These are phyloP conservation scores for Cydia strobilella DNA, from an alignment of 1,140 invertebrate species.

Conservation along the genomic window DNA sequence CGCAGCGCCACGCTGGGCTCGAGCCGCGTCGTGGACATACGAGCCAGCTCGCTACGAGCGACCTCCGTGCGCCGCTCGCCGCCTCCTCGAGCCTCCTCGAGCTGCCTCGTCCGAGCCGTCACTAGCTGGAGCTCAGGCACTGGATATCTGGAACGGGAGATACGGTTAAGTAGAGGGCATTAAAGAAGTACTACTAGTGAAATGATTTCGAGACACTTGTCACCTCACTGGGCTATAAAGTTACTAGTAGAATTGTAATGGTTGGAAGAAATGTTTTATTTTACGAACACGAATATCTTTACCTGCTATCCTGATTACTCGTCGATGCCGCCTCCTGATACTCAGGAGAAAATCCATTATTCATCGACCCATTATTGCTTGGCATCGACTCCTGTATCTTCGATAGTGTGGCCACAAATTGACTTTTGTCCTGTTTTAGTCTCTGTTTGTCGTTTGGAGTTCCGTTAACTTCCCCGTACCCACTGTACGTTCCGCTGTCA, in stretches of 20 bases:
- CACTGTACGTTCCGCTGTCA: conserved; percentile 72
- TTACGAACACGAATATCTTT: conserved; percentile 34
- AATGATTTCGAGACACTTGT: not conserved
- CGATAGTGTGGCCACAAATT: conserved; percentile 82
- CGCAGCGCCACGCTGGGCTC: conserved; percentile 88
- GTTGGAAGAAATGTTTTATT: too few relatives aligned
- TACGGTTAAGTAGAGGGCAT: not conserved
- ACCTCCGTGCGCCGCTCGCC: conserved; percentile 83
- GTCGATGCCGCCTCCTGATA: conserved; percentile 54
- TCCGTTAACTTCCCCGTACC: conserved; percentile 72
- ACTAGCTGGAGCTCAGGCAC: conserved; percentile 83
- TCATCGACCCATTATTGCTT: conserved; percentile 63
- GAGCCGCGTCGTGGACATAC: conserved; percentile 84
- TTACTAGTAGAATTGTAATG: too few relatives aligned
- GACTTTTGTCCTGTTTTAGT: conserved; percentile 77
- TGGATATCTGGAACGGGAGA: conserved; percentile 75
- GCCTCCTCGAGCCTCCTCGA: conserved; percentile 83
- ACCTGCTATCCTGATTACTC: conserved; percentile 74
- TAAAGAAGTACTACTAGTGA: not conserved
- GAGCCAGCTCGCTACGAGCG: conserved; percentile 86
- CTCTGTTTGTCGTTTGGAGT: conserved; percentile 61
- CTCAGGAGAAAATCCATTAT: conserved; percentile 60
- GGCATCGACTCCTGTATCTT: conserved; percentile 84
- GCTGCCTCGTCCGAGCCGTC: conserved; percentile 86
- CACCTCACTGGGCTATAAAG: too few relatives aligned